Evolutionary conservation across 2,888 invertebrate genomes (phyloP).

Genomic region (Coleophora flavipennella): DNA sequence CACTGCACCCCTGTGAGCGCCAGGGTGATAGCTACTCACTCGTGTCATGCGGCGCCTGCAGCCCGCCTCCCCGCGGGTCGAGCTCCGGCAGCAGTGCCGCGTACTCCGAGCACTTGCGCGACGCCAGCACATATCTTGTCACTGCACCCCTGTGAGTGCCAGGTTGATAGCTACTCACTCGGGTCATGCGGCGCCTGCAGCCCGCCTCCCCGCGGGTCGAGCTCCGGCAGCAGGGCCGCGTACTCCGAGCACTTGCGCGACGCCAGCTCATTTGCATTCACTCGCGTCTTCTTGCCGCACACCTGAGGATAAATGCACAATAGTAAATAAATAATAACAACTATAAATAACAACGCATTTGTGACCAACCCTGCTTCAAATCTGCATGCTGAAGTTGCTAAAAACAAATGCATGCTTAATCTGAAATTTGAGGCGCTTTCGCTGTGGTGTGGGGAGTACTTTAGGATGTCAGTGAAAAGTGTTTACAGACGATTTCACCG

Average conservation of each 20-base stretch:
- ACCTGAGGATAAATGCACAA: too few species aligned
- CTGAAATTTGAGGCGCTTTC: too few species aligned
- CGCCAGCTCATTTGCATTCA: slow-evolving; percentile 76
- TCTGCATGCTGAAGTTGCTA: too few species aligned
- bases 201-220: slow-evolving; percentile 78
- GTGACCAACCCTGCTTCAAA: too few species aligned
- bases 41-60: slow-evolving; percentile 82
- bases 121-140: slow-evolving; percentile 75
- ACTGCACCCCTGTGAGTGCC: slow-evolving; percentile 52
- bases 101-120: slow-evolving; percentile 76
- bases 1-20: slow-evolving; percentile 53
- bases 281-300: slow-evolving; percentile 67
- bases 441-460: too few species aligned
- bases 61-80: slow-evolving; percentile 77
- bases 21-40: slow-evolving; percentile 54
- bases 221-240: slow-evolving; percentile 70
- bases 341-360: too few species aligned
- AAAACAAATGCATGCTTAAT: too few species aligned
- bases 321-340: too few species aligned
- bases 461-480: too few species aligned
- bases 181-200: slow-evolving; percentile 82
- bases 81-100: slow-evolving; percentile 73
- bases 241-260: slow-evolving; percentile 76
- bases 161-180: slow-evolving; percentile 52
- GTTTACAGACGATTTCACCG: too few species aligned